Percentiles rank a stretch among this genome's conserved stretches.
Evolutionary conservation across 2,888 invertebrate genomes (phyloP).

Genomic region (Tiliacea aurago): DNA sequence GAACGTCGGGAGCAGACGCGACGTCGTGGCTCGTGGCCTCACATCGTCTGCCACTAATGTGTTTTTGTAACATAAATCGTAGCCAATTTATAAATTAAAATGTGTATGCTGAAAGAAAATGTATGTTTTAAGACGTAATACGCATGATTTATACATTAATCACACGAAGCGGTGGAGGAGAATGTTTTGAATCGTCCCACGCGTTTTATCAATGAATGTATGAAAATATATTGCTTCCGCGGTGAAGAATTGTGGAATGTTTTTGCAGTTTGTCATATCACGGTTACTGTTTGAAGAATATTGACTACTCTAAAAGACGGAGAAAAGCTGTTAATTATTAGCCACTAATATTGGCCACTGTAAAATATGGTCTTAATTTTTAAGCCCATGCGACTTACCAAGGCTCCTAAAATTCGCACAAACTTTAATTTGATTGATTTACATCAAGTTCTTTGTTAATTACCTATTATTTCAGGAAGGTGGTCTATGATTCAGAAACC

Average conservation of each 20-base stretch:
- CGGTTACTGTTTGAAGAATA: neutral
- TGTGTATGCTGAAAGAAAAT: slow-evolving; percentile 41
- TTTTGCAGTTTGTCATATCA: slow-evolving; percentile 21
- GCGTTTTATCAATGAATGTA: slow-evolving; percentile 46
- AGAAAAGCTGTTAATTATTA: neutral
- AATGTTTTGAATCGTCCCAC: slow-evolving; percentile 31
- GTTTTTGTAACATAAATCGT: slow-evolving; percentile 56
- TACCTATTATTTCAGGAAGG: neutral
- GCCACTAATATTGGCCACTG: neutral
- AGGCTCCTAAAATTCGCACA: neutral
- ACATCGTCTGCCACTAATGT: slow-evolving; percentile 34
- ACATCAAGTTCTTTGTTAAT: neutral
- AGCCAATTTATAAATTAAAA: slow-evolving; percentile 59
- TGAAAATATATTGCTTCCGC: slow-evolving; percentile 36
- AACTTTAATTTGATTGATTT: neutral
- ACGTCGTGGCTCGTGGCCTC: slow-evolving; percentile 33
- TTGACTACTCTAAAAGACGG: neutral
- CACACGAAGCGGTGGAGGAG: slow-evolving; percentile 7
- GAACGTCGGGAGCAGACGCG: slow-evolving; percentile 31
- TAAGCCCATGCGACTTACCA: neutral
- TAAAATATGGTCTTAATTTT: neutral
- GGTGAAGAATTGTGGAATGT: slow-evolving; percentile 8
- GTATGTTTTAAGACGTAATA: slow-evolving; percentile 33
- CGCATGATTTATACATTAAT: slow-evolving; percentile 46
- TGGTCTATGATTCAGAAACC: neutral